Evolutionary conservation across 2,113 vertebrate species (phyloP), one percentile per base, ranked within the genome.

Genomic region (Struthidea cinerea): DNA sequence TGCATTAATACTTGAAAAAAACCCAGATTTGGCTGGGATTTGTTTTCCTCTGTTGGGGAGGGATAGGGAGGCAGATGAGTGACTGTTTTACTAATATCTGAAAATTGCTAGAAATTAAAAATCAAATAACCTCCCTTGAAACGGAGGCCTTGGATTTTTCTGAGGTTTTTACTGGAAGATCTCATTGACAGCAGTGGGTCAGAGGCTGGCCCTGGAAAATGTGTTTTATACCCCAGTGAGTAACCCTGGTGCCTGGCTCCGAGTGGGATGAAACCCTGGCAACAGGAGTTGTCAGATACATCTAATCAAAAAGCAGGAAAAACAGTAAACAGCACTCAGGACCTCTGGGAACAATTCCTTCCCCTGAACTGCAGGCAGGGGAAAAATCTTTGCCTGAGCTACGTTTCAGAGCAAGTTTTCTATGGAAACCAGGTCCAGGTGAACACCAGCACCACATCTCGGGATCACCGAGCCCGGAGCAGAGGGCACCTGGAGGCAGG

Each of bases 231-330:
- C 22, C 33, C 65, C 37, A 63, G 16, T 64, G 90, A 87, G 56
- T 52, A 84, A 59, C 47, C 4, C 14, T 21, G 47, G n/a, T 28
- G 35, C 33, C 15, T 87, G 81, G 77, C 61, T 85, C 41, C 7
- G 23, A 56, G 44, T 18, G 81, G 90, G 82, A 84, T 85, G 87
- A 89, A 95, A 56, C 53, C 56, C 42, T 44, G 74, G 87, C 93
- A 82, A 76, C 78, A 64, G 69, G 47, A 88, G 20, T 24, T 85
- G 78, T 85, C 90, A 73, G 74, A 79, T 37, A 16, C 1, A 82
- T 63, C 60, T 94, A 60, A 96, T 79, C 1, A 4, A 93, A 94
- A 93, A 94, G 81, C 81, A 91, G 85, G 39, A 69, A 74, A 93
- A 89, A 10, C 65, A 90, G 78, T 20, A 84, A 96, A 85, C 78